Evolutionary conservation across 2,113 vertebrate species (phyloP), one percentile per base, ranked within the genome.

Genomic region (Acanthisitta chloris): DNA sequence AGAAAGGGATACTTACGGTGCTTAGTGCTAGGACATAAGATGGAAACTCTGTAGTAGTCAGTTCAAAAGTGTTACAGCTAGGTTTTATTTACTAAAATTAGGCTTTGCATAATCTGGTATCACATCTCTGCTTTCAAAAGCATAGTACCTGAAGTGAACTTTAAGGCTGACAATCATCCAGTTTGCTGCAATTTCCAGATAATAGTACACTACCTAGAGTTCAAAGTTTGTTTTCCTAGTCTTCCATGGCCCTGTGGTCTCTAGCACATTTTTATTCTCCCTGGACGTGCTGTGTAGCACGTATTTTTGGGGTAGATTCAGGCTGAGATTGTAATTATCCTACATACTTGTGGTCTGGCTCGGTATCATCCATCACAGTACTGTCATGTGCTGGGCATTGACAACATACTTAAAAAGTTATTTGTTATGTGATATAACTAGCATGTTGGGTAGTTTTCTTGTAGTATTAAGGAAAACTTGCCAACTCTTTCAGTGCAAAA

Each of bases 331-430:
- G 69, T 67, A 86, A 92, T 95, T 91, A 89, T 62, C 14, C 40
- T 67, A 13, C 96, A 86, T 96, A 74, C 12, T 87, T 96, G 96
- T 92, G 95, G 95, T 81, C 61, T 96, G 94, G 86, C 65, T 40
- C 71, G n/a, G 29, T 81, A 89, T 81, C 66, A 90, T 92, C 88
- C 86, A 78, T 95, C 86, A 86, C 51, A 89, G 42, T 81, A 64
- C 42, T 66, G 91, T 86, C 92, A 88, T 92, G 91, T 86, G 80
- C 72, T 86, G 48, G 88, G 73, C 83, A 88, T 23, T 61, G 86
- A 92, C 80, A 91, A 9, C 69, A 17, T 43, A 72, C 23, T 94
- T 91, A 26, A 58, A 88, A 92, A 93, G 72, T 81, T 91, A 67
- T 74, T 94, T 94, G 93, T 94, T 71, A 83, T 11, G 1, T 84